Base-by-base conservation (phyloP, 2,797 vertebrate species). In the Melanogrammus aeglefinus region DNA sequence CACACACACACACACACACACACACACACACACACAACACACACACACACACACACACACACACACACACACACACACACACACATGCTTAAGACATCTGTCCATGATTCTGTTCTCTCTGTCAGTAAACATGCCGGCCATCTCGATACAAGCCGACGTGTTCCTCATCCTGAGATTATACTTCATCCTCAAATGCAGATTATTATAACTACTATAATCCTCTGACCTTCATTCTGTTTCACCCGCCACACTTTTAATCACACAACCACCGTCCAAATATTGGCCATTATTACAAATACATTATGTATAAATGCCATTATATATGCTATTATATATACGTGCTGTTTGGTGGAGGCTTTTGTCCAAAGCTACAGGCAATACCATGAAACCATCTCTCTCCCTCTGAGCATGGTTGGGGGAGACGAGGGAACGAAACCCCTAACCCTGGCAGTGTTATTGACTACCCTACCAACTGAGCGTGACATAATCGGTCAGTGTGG, bases 1-100 rank as follows among this genome's bases (percentile, higher is more conserved):
- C 41, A 75, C 72, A 73, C 72, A 73, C 35, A 73, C 72, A 73
- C 21, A 73, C 35, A 73, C 47, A 75, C 74, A 76, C 75, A 76
- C 76, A 76, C 71, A 76, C 36, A 76, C 66, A 76, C 76, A 76
- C 63, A 77, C 66, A 72, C 66, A 72, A 72, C 38, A 76, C 75
- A 71, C 76, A 76, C 71, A 76, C 36, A 76, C 66, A 76, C 76
- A 76, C 63, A 77, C 66, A 72, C 66, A 72, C 38, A 72, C 75
- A 77, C 76, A 77, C 29, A 31, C 41, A 47, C 41, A 31, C 41
- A 75, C 72, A 73, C 72, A 73, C 35, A 73, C 72, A 73, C 21
- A 73, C 35, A 73, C 47, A 75, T 47, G 31, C 31, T 75, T 6
- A 75, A 63, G 27, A 75, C 6, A 33, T n/a, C 6, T 33, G 31